Conservation (phyloP, 2,888 invertebrate species). For the Drosophila acutilabella region DNA sequence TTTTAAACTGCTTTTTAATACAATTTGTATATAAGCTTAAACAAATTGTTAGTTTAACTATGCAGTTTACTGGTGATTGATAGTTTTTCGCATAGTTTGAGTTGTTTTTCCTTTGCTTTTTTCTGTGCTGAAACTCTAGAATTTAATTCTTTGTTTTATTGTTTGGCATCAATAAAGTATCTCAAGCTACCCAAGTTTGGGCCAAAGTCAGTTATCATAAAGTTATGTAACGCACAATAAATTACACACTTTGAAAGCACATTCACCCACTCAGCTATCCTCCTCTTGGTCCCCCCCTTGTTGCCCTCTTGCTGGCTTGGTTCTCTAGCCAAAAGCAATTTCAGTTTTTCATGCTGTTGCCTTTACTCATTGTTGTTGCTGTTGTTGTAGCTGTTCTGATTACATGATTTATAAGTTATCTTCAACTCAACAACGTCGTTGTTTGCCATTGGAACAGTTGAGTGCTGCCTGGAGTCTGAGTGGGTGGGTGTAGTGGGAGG, state of each 20-base stretch:
- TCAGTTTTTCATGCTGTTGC: conserved; percentile 72
- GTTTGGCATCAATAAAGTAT: conserved; percentile 50
- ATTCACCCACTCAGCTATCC: conserved; percentile 53
- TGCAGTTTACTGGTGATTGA: conserved; percentile 32
- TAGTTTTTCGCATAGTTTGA: conserved; percentile 31
- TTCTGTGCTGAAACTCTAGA: not conserved
- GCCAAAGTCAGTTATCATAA: conserved; percentile 60
- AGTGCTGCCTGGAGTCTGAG: not conserved
- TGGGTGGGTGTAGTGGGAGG: not conserved
- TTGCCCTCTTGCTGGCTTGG: not conserved
- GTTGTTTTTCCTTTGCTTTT: not conserved
- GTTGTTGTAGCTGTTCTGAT: conserved; percentile 63
- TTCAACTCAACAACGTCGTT: conserved; percentile 62
- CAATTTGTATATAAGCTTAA: not conserved
- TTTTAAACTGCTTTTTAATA: too few relatives aligned
- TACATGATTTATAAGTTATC: conserved; percentile 80
- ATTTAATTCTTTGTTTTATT: conserved; percentile 29
- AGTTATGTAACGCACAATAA: conserved; percentile 80
- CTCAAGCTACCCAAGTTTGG: conserved; percentile 46
- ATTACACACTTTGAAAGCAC: conserved; percentile 73
- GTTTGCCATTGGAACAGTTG: conserved; percentile 48
- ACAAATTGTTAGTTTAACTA: conserved; percentile 18
- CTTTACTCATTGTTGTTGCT: conserved; percentile 19
- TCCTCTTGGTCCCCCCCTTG: conserved; percentile 1
- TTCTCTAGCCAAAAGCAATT: conserved; percentile 66